Base-by-base conservation (phyloP, 64 coral and sea anemone genomes). In the Stichodactyla mertensii region DNA sequence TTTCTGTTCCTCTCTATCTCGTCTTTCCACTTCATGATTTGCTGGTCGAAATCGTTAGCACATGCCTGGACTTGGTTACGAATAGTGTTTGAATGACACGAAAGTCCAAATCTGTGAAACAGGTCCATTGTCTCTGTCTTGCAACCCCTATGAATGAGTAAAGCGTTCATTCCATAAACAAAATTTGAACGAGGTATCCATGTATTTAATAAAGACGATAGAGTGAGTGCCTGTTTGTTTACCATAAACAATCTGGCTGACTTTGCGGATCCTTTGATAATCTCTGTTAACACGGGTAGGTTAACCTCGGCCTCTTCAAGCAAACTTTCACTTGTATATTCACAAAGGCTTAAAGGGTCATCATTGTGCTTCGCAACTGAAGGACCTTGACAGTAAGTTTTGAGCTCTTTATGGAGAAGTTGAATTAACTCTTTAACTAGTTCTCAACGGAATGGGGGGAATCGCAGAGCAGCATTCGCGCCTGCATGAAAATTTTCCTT, bases 41-140 rank as follows among this genome's bases (percentile, higher is more conserved):
- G 20, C 6, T 62, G 15, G 55, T 80, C 71, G 22, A 86, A 91
- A 64, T 86, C 10, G 52, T 85, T 54, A 5, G 84, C 84, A 45
- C 20, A 45, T 16, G 84, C 7, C 19, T 91, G 67, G 16, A 91
- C 52, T 80, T 86, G 84, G 10, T 24, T 24, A 6, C 84, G 52
- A 20, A 82, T 78, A 6, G 84, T 91, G 71, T 86, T 86, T 20
- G 70, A 71, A 27, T 86, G 84, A 27, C 70, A 62, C 0, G 67
- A 70, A 6, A 91, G 61, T 6, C 89, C 89, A 6, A 86, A 77
- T 59, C 83, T 11, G 54, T 91, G 89, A 57, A 91, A 85, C 51
- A 91, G 8, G 45, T 86, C 83, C 45, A 79, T 91, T 15, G 78
- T 71, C 74, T 91, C 89, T 27, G 64, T 61, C 74, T 91, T 91